Percentiles rank a stretch among this genome's conserved stretches.
Evolutionary conservation across 2,797 vertebrate species (phyloP).

Genomic region (Valencia hispanica): DNA sequence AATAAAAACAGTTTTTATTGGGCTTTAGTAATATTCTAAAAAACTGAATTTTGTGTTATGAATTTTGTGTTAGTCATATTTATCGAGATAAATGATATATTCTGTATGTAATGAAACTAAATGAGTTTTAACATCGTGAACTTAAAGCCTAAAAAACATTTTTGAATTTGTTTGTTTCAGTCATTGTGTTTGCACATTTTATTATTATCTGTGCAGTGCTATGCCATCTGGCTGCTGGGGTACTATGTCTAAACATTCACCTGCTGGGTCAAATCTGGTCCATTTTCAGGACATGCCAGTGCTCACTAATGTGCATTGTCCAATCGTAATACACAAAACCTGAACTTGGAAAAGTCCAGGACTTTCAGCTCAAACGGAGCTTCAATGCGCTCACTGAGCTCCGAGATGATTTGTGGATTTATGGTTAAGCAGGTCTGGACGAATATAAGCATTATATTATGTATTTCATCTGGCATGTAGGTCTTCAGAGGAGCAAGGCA

Average conservation of each 20-base stretch:
- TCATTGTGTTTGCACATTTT: neutral
- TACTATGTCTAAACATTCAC: neutral
- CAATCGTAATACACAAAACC: neutral
- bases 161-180: neutral
- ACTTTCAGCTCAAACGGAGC: neutral
- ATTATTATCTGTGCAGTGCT: neutral
- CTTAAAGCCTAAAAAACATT: neutral
- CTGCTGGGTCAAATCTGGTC: neutral
- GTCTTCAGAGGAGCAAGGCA: constrained; percentile 14
- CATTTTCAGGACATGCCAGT: neutral
- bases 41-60: neutral
- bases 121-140: neutral
- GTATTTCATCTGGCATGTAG: neutral
- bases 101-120: neutral
- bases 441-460: neutral
- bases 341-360: neutral
- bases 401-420: neutral
- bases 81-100: neutral
- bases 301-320: neutral
- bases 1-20: neutral
- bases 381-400: neutral
- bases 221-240: neutral
- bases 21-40: neutral
- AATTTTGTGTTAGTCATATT: too few species aligned
- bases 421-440: neutral